phyloP scores from a whole-genome alignment of 2,888 invertebrate species.

The Hirudinaria manillensis region DNA sequence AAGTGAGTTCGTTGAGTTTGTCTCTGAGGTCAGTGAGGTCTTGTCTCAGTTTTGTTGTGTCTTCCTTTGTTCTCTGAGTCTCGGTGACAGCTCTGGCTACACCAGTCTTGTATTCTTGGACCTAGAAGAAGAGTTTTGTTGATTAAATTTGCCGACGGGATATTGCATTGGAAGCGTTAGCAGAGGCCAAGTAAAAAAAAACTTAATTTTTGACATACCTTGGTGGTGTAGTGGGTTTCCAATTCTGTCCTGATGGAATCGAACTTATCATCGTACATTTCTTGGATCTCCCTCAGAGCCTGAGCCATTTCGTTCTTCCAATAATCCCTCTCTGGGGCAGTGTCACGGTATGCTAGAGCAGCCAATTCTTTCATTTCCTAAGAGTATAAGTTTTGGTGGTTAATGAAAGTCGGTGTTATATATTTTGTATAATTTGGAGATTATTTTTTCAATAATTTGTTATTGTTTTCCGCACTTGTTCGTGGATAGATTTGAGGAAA shows the following conservation, averaged over 20 bases:
- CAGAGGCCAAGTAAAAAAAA: neutral
- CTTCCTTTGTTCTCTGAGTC: slow-evolving; percentile 55
- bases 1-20: slow-evolving; percentile 56
- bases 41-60: slow-evolving; percentile 54
- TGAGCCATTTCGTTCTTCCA: slow-evolving; percentile 58
- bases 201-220: slow-evolving; percentile 46
- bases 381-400: neutral
- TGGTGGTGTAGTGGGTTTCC: slow-evolving; percentile 58
- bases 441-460: neutral
- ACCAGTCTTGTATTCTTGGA: slow-evolving; percentile 58
- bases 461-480: slow-evolving; percentile 49
- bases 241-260: slow-evolving; percentile 55
- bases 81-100: slow-evolving; percentile 56
- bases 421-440: neutral
- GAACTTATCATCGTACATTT: slow-evolving; percentile 56
- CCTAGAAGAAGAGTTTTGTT: slow-evolving; percentile 41
- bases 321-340: slow-evolving; percentile 58
- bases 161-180: no score
- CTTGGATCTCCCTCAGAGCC: slow-evolving; percentile 58
- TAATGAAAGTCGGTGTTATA: neutral
- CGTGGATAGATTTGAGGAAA: slow-evolving; percentile 57
- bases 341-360: slow-evolving; percentile 57
- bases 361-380: slow-evolving; percentile 58
- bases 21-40: slow-evolving; percentile 55
- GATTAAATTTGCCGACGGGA: no score